A percentile compares a stretch with the other conserved stretches of the same genome.
Evolutionary conservation across 2,888 invertebrate genomes (phyloP).

Genomic region (Trachelus tabidus): DNA sequence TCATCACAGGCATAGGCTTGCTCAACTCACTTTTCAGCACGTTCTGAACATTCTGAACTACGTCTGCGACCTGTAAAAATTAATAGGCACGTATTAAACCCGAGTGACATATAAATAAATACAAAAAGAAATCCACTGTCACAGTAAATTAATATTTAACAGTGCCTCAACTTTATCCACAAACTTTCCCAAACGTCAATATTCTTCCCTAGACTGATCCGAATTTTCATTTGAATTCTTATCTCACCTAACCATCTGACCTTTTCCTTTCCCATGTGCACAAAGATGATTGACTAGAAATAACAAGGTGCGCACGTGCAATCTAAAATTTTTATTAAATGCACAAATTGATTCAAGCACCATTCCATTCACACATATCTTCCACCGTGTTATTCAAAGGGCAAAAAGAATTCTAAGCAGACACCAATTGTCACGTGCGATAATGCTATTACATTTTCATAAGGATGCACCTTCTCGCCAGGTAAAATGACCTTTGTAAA

Average conservation of each 20-base stretch:
- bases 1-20: constrained; percentile 57
- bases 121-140: not conserved
- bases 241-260: not conserved
- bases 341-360: no score
- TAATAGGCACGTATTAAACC: not conserved
- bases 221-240: not conserved
- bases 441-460: no score
- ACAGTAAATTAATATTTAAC: no score
- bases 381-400: no score
- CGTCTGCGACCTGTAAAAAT: constrained; percentile 73
- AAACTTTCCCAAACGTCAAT: not conserved
- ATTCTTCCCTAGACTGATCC: not conserved
- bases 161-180: no score
- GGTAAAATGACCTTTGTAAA: no score
- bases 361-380: no score
- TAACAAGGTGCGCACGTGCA: not conserved
- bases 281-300: not conserved
- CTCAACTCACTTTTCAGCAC: constrained; percentile 83
- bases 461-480: no score
- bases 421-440: no score
- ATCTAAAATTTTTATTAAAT: not conserved
- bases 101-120: not conserved
- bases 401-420: no score
- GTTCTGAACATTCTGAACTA: constrained; percentile 85
- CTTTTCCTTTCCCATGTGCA: not conserved